phyloP scores from a whole-genome alignment of 2,113 vertebrate species.

The Morone chrysops region DNA sequence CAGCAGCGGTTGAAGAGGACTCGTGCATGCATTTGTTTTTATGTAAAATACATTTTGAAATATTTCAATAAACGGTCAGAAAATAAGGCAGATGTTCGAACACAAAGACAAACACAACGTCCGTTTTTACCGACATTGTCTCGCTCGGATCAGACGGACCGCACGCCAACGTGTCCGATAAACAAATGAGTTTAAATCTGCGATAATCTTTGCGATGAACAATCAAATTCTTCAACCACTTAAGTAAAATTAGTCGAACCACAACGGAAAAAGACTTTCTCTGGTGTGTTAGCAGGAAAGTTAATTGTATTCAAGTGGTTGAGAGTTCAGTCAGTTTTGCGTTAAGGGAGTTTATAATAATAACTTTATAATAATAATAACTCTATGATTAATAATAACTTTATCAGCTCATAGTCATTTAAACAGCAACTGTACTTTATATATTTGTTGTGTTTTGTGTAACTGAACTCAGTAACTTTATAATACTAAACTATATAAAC shows the following conservation, averaged over 20 bases:
- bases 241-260: conserved; percentile 10
- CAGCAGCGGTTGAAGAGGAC: conserved; percentile 48
- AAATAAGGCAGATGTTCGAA: conserved; percentile 56
- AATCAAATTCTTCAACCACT: not conserved
- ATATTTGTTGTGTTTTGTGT: too few species aligned
- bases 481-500: too few species aligned
- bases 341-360: too few species aligned
- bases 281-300: too few species aligned
- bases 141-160: conserved; percentile 54
- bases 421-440: too few species aligned
- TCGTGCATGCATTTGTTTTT: conserved; percentile 80
- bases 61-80: conserved; percentile 75
- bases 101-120: conserved; percentile 56
- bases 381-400: too few species aligned
- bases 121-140: conserved; percentile 45
- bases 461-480: too few species aligned
- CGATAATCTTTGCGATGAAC: not conserved
- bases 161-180: conserved; percentile 38
- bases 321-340: too few species aligned
- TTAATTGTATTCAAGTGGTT: too few species aligned
- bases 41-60: conserved; percentile 81
- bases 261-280: not conserved
- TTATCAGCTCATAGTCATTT: too few species aligned
- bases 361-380: too few species aligned
- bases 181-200: conserved; percentile 62